Evolutionary conservation across 2,888 invertebrate genomes (phyloP), one percentile per base, ranked within the genome.

Genomic region (Eupithecia subfuscata): DNA sequence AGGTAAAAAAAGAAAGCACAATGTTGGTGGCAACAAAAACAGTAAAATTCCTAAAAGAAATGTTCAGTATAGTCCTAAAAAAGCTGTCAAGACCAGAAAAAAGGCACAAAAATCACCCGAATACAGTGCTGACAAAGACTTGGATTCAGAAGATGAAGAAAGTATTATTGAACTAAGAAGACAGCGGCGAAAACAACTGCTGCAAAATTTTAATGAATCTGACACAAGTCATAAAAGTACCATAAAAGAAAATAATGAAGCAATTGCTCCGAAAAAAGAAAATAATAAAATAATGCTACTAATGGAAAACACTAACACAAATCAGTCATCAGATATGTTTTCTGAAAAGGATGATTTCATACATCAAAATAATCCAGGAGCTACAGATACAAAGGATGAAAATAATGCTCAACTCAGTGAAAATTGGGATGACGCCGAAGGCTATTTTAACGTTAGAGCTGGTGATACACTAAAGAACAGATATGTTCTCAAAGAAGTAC

Each of bases 351-450:
- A 98, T 90, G 97, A 97, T 88, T 98, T 98, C 90, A 96, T 96
- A 60, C 96, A 96, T 85, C 97, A 97, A 85, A 96, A 83, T 79
- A 78, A 75, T 52, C 77, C 81, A 6, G 88, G 90, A 72, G 84
- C 83, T 78, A 84, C 86, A 12, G 85, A 73, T 25, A 73, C 81
- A 70, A 88, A 87, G 67, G 86, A 85, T 79, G 96, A 96, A 78
- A 95, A 95, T 76, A 99, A 98, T 89, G 97, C 98, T 56, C 98
- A 98, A 18, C 97, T 98, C 79, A 98, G 97, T 8, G 99, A 99
- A 90, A 99, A 99, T 90, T 99, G 99, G 99, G 99, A 99, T 91
- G 99, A 99, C 95, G 97, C 98, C 7, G 99, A 99, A 91, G 99
- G 99, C 68, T 99, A 99, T 91, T 99, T 99, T 89, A 95, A 97